Percentiles rank a stretch among this genome's conserved stretches.
phyloP scores from a whole-genome alignment of 2,888 invertebrate species.

The Drosophila pseudotalamancana region DNA sequence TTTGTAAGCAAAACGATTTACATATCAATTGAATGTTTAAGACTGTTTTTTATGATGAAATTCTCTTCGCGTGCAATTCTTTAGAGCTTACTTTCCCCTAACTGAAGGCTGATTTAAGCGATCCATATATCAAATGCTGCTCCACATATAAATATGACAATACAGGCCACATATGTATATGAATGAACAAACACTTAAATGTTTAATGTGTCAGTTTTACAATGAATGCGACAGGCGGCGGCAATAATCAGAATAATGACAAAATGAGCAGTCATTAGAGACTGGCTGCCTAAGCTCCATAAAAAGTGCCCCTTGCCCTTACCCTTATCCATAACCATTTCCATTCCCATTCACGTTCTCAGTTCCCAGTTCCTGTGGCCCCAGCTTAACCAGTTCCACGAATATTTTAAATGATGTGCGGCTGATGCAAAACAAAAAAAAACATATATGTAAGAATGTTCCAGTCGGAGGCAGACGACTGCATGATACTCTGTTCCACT shows the following conservation, averaged over 20 bases:
- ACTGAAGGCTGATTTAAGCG: slow-evolving; percentile 2
- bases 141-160: slow-evolving; percentile 51
- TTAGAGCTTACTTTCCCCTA: neutral
- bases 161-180: slow-evolving; percentile 38
- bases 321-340: neutral
- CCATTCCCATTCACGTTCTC: neutral
- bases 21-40: neutral
- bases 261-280: slow-evolving; percentile 74
- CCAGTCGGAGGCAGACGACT: too few species aligned
- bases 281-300: slow-evolving; percentile 8
- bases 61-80: too few species aligned
- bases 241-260: slow-evolving; percentile 58
- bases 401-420: slow-evolving; percentile 58
- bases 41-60: too few species aligned
- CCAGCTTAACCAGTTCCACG: slow-evolving; percentile 45
- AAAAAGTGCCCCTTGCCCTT: neutral
- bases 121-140: slow-evolving; percentile 41
- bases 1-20: neutral
- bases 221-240: slow-evolving; percentile 47
- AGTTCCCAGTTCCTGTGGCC: slow-evolving; percentile 23
- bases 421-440: slow-evolving; percentile 39
- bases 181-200: slow-evolving; percentile 52
- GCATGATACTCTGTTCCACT: too few species aligned
- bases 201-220: slow-evolving; percentile 52
- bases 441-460: too few species aligned